Percentiles rank a stretch among this genome's conserved stretches.
Conservation (phyloP, 2,113 vertebrate genomes). For the Orycteropus afer region DNA sequence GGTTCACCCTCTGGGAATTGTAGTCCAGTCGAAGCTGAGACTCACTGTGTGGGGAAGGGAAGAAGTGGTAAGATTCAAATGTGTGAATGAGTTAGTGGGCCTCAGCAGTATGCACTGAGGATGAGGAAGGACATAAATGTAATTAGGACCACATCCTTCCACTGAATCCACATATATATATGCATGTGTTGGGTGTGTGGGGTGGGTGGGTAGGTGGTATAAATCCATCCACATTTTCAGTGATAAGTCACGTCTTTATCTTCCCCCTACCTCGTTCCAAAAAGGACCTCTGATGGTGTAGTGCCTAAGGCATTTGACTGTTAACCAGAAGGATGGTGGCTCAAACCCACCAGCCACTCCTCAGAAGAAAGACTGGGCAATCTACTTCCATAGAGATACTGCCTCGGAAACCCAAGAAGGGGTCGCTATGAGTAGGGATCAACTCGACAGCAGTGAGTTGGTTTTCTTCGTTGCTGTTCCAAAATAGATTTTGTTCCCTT, state of each 20-base stretch:
- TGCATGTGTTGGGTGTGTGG: too few species aligned
- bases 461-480: too few species aligned
- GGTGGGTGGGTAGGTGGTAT: too few species aligned
- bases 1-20: background rate
- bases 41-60: background rate
- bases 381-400: too few species aligned
- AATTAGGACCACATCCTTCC: background rate
- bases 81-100: background rate
- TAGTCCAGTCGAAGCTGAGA: background rate
- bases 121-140: fast-evolving
- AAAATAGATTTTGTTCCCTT: background rate
- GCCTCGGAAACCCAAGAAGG: too few species aligned
- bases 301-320: too few species aligned
- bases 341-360: too few species aligned
- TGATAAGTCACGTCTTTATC: background rate
- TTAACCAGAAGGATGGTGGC: too few species aligned
- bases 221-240: background rate
- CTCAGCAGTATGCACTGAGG: background rate
- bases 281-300: too few species aligned
- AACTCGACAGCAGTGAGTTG: too few species aligned
- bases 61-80: background rate
- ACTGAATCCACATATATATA: background rate
- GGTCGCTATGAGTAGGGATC: too few species aligned
- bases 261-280: background rate
- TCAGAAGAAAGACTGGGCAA: too few species aligned